phyloP scores from a whole-genome alignment of 2,888 invertebrate genomes.

The Candidula unifasciata region DNA sequence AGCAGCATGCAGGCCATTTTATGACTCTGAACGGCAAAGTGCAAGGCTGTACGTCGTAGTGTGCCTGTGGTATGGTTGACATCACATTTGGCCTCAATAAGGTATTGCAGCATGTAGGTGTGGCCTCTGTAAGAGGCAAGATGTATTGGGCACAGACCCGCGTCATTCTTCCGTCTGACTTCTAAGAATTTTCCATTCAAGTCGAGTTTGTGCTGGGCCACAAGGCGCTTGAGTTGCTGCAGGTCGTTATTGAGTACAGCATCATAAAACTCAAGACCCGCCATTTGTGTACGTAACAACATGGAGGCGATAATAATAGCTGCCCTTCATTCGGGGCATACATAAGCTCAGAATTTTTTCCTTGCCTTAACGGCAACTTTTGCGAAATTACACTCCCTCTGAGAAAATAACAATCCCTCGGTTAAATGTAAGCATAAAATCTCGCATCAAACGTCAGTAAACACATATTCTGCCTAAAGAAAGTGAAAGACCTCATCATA shows the following conservation, averaged over 20 bases:
- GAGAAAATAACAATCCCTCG: background rate
- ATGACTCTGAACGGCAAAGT: constrained; percentile 77
- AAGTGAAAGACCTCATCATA: background rate
- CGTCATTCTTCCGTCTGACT: constrained; percentile 77
- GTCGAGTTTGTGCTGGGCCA: constrained; percentile 76
- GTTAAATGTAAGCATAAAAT: background rate
- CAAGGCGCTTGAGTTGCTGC: constrained; percentile 73
- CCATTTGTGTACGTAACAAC: constrained; percentile 73
- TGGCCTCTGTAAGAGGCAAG: constrained; percentile 76
- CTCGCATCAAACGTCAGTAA: background rate
- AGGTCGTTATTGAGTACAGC: constrained; percentile 77
- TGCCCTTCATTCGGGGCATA: constrained; percentile 46
- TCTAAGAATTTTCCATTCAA: constrained; percentile 76
- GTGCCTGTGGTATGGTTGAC: constrained; percentile 76
- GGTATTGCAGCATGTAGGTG: constrained; percentile 75
- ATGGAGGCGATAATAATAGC: constrained; percentile 56
- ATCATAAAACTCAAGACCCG: constrained; percentile 77
- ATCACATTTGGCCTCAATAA: constrained; percentile 76
- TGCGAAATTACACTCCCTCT: constrained; percentile 29
- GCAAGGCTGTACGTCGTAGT: constrained; percentile 75
- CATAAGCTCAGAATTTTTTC: constrained; percentile 32
- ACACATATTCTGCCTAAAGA: background rate
- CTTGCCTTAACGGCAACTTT: too few relatives aligned
- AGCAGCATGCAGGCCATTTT: constrained; percentile 77
- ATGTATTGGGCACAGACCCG: constrained; percentile 77